Evolutionary conservation across 2,797 vertebrate species (phyloP), one percentile per base, ranked within the genome.

Genomic region (Paramormyrops hopkinsi): DNA sequence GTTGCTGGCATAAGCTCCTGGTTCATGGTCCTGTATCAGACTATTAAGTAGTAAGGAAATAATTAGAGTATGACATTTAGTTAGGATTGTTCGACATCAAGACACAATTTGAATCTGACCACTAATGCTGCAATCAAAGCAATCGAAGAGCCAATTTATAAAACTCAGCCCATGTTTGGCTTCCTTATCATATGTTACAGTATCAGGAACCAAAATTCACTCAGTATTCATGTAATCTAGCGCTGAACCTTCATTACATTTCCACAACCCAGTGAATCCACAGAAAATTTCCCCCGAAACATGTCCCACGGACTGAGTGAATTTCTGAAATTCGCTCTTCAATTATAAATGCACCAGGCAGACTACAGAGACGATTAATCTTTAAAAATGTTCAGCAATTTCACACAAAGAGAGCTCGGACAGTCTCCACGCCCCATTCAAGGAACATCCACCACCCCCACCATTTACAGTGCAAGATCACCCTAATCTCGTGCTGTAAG

Each of bases 401-500:
- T 44, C 73, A 19, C 73, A 79, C 37, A 79, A 17, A 79, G 33
- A 44, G 73, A 79, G 37, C n/a, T 8, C 37, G 17, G 73, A n/a
- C 73, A 19, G 37, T 79, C 82, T 22, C n/a, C 37, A 46, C 41
- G 0, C 44, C 82, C 19, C 19, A 6, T 82, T 82, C 46, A 48
- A 79, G 73, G 73, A 79, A 79, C 37, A 79, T 14, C 4, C 46
- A 50, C 62, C 22, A 41, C 89, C 65, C 85, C 56, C 48, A 11
- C 87, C 19, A 7, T 33, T 91, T 89, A 69, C 46, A 89, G 88
- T 56, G 46, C 65, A 29, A 87, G 88, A 84, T 73, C 65, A 37
- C 51, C 41, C 54, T 92, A 90, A 90, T 91, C 91, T 90, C 82
- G 33, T 86, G 85, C 90, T 88, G 90, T 88, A 88, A 84, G 62